These are phyloP conservation scores for Crematogaster levior DNA, from an alignment of 2,888 invertebrate genomes.

Conservation along the genomic window DNA sequence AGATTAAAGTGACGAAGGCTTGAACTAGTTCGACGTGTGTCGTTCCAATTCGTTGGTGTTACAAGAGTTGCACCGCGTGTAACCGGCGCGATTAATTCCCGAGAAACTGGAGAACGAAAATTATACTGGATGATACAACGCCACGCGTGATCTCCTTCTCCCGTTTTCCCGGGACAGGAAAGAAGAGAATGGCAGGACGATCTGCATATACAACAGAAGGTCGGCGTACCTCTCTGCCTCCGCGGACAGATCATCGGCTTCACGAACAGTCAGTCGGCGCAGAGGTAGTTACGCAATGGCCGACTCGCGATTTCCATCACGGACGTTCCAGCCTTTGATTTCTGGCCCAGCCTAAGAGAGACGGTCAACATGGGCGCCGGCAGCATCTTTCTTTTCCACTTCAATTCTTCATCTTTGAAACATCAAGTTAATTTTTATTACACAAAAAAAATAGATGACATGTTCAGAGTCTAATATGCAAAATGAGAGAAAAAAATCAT, in stretches of 20 bases:
- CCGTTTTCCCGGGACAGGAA: neutral
- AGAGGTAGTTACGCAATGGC: slow-evolving; percentile 66
- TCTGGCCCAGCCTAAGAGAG: slow-evolving; percentile 41
- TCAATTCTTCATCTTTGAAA: neutral
- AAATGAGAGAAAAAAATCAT: neutral
- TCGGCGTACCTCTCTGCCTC: slow-evolving; percentile 72
- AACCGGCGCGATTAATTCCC: neutral
- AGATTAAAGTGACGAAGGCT: slow-evolving; percentile 2
- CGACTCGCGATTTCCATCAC: slow-evolving; percentile 62
- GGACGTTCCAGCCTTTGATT: slow-evolving; percentile 50
- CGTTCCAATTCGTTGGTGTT: slow-evolving; percentile 5
- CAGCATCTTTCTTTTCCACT: slow-evolving; percentile 28
- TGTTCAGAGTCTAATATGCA: neutral
- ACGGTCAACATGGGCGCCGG: slow-evolving; percentile 19
- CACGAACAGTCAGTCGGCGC: slow-evolving; percentile 62
- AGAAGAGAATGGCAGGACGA: neutral
- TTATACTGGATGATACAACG: slow-evolving; percentile 15
- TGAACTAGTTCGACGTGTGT: slow-evolving; percentile 13
- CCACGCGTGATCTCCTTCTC: neutral
- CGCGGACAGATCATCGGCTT: slow-evolving; percentile 61
- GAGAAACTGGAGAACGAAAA: slow-evolving; percentile 23
- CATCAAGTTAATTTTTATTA: neutral
- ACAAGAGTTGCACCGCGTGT: neutral
- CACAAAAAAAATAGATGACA: neutral
- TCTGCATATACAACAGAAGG: slow-evolving; percentile 59